These are phyloP conservation scores for Ochotona curzoniae DNA, from an alignment of 2,113 vertebrate genomes.

Conservation along the genomic window DNA sequence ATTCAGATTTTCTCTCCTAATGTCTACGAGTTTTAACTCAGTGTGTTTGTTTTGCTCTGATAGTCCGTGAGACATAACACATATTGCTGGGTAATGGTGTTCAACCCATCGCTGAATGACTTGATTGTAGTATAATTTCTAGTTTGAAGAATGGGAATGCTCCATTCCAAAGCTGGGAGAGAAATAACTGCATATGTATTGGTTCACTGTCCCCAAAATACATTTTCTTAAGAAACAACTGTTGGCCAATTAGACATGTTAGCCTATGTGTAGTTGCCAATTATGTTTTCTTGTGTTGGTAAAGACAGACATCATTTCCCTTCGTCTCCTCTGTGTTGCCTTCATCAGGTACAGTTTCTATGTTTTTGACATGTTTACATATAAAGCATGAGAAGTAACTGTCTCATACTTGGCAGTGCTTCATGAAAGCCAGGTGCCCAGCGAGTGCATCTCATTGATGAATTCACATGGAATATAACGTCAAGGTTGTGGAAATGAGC, in stretches of 20 bases:
- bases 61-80: conserved; percentile 56
- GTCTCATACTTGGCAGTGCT: background rate
- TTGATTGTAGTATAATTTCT: conserved; percentile 78
- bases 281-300: conserved; percentile 16
- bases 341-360: conserved; percentile 4
- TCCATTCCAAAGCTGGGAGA: conserved; percentile 75
- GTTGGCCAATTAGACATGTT: conserved; percentile 46
- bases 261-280: conserved; percentile 36
- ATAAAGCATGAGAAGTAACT: conserved; percentile 12
- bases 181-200: conserved; percentile 75
- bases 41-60: conserved; percentile 57
- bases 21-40: conserved; percentile 32
- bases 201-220: background rate
- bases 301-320: conserved; percentile 38
- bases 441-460: conserved; percentile 13
- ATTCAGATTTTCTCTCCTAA: conserved; percentile 31
- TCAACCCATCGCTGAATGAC: conserved; percentile 37
- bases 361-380: conserved; percentile 26
- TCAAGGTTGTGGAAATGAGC: conserved; percentile 28
- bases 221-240: conserved; percentile 39
- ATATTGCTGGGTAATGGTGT: background rate
- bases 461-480: background rate
- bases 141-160: conserved; percentile 74
- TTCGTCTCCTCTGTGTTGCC: conserved; percentile 2
- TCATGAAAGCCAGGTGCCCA: conserved; percentile 50